Evolutionary conservation across 2,888 invertebrate species (phyloP), one percentile per base, ranked within the genome.

Genomic region (Oligia latruncula): DNA sequence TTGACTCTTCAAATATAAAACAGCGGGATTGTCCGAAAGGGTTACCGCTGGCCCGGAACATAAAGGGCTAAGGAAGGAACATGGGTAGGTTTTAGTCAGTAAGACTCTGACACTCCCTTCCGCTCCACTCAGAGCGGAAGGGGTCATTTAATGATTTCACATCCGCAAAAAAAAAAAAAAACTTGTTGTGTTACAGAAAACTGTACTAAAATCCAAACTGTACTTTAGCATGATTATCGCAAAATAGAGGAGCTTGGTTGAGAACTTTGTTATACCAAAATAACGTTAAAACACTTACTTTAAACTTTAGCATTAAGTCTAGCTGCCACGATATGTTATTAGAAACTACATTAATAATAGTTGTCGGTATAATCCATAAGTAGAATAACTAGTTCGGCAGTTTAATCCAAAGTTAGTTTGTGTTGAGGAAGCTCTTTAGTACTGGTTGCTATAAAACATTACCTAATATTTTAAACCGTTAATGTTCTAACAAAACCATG

Each of bases 331-430:
- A 67, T 49, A 58, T 64, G 62, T 71, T 72, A 74, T 17, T 78
- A 65, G 13, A 75, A 77, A 78, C 67, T 78, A 75, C 46, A 72
- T 78, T 80, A 77, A 71, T 82, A 71, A 64, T 65, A 77, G 80
- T 75, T 58, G n/a, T 35, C 29, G n/a, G 46, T 49, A 75, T 83
- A 74, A 80, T 80, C 77, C 72, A 67, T 80, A 76, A 79, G 71
- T 79, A 79, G 74, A 77, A 55, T 72, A 29, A 40, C 40, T 52
- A 86, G 81, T 87, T 85, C 40, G 40, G 49, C 43, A 78, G 75
- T 81, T 83, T 67, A 43, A 62, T 64, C 15, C 65, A 74, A 77
- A 80, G 68, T 72, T 65, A 66, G 65, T 66, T 77, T 35, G 6
- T 20, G 71, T 62, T 29, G 29, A 46, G 58, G 55, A 74, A 67